Base-by-base conservation (phyloP, 2,888 invertebrate genomes). In the Eupeodes latifasciatus region DNA sequence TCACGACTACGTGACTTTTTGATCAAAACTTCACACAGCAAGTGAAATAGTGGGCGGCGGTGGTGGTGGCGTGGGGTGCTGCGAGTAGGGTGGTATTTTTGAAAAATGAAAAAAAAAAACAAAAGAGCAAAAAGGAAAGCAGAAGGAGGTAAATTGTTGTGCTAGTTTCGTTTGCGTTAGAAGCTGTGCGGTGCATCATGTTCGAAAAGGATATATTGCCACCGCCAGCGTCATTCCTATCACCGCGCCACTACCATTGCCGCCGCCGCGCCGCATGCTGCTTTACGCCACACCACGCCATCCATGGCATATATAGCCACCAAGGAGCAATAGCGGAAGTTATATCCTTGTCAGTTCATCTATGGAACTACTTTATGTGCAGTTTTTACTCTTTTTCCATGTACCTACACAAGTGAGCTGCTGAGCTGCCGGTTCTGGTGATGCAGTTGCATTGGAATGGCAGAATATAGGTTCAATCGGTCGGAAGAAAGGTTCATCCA, bases 1-100 rank as follows among this genome's bases (percentile, higher is more conserved):
- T 88, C 85, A 81, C 67, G 34, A 81, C 84, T 88, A 88, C 88
- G 88, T 88, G 88, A 88, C 88, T 85, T 85, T 74, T 77, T 66
- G 81, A 85, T 81, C 77, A 78, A 82, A 81, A 85, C 67, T 81
- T 78, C 44, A 5, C 53, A 55, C 27, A 53, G 10, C 4, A n/a
- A 69, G 57, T 7, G n/a, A 51, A 57, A 53, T 55, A n/a, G 69
- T 40, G 34, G 66, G 27, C 27, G 27, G 27, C 2, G 27, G 27
- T 3, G 27, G 27, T 3, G 27, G 27, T 2, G 3, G 27, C 3
- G 27, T 3, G 2, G 27, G 1, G 11, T 40, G 40, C 0, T 40
- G 34, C 14, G 53, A 44, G 12, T 36, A 34, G 1, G 49, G 51
- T 19, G 64, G 51, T 27, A 0, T 16, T 64, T 47, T 1, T 5